phyloP scores from a whole-genome alignment of 2,113 vertebrate genomes.

The Myodes glareolus region DNA sequence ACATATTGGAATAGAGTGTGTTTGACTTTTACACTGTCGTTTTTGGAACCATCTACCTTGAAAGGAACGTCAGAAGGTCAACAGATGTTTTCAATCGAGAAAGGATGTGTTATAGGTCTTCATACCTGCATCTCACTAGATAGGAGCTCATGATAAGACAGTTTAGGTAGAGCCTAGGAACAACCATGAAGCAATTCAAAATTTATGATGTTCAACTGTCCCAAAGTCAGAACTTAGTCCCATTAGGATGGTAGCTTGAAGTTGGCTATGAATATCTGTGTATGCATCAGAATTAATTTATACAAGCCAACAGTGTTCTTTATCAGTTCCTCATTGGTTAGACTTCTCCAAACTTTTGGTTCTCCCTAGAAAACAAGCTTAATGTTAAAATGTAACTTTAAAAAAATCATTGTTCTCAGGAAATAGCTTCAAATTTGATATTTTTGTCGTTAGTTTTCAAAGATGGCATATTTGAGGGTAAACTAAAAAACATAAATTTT shows the following conservation, averaged over 20 bases:
- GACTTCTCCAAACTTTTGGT: neutral
- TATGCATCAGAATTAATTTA: neutral
- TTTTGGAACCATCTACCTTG: neutral
- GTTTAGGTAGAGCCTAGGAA: neutral
- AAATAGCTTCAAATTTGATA: neutral
- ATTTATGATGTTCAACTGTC: neutral
- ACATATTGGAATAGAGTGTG: conserved; percentile 18
- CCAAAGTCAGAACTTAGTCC: neutral
- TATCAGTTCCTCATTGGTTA: neutral
- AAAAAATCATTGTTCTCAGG: neutral
- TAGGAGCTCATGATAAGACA: neutral
- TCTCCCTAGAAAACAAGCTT: neutral
- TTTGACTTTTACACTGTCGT: conserved; percentile 35
- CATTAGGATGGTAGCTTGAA: neutral
- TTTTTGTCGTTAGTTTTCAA: neutral
- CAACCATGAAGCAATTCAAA: too few relatives aligned
- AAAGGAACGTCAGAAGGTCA: neutral
- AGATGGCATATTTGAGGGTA: neutral
- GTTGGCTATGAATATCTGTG: neutral
- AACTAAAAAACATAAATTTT: neutral
- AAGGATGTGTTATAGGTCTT: neutral
- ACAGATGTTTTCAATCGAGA: neutral
- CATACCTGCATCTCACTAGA: neutral
- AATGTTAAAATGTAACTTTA: neutral
- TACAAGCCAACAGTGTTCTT: neutral